Evolutionary conservation across 2,113 vertebrate genomes (phyloP).

Genomic region (Plotosus lineatus): DNA sequence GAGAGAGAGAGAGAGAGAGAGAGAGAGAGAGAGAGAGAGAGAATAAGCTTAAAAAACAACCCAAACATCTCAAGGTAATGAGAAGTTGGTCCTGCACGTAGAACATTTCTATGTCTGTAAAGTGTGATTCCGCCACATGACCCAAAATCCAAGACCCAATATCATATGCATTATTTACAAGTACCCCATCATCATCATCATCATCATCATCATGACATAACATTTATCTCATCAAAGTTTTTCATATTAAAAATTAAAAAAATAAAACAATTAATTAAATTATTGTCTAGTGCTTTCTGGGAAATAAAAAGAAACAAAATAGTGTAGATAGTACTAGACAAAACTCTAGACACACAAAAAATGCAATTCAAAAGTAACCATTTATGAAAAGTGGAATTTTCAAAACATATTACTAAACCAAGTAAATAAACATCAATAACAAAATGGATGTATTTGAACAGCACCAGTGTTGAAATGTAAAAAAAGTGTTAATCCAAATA

Average conservation of each 20-base stretch:
- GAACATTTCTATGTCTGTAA: neutral
- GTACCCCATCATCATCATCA: conserved; percentile 27
- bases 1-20: conserved; percentile 5
- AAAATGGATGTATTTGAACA: conserved; percentile 16
- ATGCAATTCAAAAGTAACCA: neutral
- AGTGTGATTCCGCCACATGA: neutral
- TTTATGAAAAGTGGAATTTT: conserved; percentile 39
- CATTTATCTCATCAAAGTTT: neutral
- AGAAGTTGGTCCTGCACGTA: neutral
- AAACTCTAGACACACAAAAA: neutral
- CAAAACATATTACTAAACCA: conserved; percentile 6
- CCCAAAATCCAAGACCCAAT: neutral
- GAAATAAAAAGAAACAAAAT: neutral
- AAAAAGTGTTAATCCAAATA: conserved; percentile 47
- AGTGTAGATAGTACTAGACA: neutral
- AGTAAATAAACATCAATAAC: conserved; percentile 35
- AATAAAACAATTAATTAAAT: neutral
- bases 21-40: neutral
- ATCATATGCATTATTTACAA: conserved; percentile 16
- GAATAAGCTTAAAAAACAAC: neutral
- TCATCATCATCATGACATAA: conserved; percentile 3
- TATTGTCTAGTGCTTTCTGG: conserved; percentile 11
- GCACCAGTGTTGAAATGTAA: conserved; percentile 38
- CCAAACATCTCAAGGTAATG: neutral
- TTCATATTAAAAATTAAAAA: neutral